A percentile compares a stretch with the other conserved stretches of the same genome.
Evolutionary conservation across 2,888 invertebrate genomes (phyloP).

Genomic region (Podotricha telesiphe): DNA sequence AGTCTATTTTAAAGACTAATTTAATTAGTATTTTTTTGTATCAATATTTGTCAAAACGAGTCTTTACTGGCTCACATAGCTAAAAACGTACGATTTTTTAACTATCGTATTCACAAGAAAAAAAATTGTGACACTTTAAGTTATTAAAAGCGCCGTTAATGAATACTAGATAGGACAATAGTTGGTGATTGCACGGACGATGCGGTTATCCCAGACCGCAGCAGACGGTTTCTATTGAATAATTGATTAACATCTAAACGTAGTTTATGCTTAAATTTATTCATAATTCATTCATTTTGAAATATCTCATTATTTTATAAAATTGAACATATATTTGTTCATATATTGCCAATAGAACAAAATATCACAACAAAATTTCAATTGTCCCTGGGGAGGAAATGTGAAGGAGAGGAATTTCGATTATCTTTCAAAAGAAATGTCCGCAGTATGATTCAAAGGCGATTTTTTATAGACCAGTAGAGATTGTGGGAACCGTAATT

Average conservation of each 20-base stretch:
- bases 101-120: background rate
- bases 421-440: slow-evolving; percentile 47
- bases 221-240: slow-evolving; percentile 51
- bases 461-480: slow-evolving; percentile 66
- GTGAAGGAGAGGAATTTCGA: slow-evolving; percentile 52
- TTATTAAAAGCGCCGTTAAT: slow-evolving; percentile 37
- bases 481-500: slow-evolving; percentile 71
- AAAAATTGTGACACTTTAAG: background rate
- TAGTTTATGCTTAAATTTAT: slow-evolving; percentile 38
- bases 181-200: slow-evolving; percentile 62
- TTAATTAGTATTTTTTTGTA: too few relatives aligned
- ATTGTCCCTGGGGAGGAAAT: slow-evolving; percentile 22
- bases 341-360: slow-evolving; percentile 8
- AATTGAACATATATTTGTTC: background rate
- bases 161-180: slow-evolving; percentile 54
- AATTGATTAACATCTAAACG: slow-evolving; percentile 52
- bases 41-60: too few relatives aligned
- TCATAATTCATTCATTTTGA: background rate
- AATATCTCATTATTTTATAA: slow-evolving; percentile 2
- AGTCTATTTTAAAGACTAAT: too few relatives aligned
- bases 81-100: background rate
- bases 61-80: background rate
- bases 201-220: slow-evolving; percentile 62
- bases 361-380: slow-evolving; percentile 23
- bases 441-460: slow-evolving; percentile 56